phyloP scores from a whole-genome alignment of 2,113 vertebrate species.

The Phylloscopus trochilus region DNA sequence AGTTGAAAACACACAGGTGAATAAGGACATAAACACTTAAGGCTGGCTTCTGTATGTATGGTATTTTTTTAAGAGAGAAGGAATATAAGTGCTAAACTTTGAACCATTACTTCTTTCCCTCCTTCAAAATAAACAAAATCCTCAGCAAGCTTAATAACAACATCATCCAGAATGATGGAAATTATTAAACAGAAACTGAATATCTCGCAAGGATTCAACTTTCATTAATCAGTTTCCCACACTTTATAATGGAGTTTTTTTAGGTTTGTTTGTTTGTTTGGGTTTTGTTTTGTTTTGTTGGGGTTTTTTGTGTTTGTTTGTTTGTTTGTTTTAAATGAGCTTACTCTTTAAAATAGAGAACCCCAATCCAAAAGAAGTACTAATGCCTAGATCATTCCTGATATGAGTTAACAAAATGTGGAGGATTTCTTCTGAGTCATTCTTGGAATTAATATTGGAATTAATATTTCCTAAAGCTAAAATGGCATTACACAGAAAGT shows the following conservation, averaged over 20 bases:
- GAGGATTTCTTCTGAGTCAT: not conserved
- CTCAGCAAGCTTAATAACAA: not conserved
- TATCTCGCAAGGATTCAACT: not conserved
- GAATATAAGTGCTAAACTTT: not conserved
- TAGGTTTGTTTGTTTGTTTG: not conserved
- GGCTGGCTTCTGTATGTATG: not conserved
- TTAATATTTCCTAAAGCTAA: not conserved
- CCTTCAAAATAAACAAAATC: not conserved
- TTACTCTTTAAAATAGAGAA: not conserved
- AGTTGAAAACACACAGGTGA: not conserved
- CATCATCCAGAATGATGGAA: not conserved
- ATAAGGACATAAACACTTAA: not conserved
- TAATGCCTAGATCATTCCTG: not conserved
- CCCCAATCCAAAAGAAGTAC: not conserved
- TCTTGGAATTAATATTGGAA: not conserved
- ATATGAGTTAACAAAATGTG: not conserved
- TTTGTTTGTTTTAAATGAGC: not conserved
- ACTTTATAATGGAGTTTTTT: not conserved
- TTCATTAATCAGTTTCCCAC: not conserved
- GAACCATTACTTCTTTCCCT: not conserved
- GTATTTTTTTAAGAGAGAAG: not conserved
- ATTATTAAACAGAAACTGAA: not conserved
- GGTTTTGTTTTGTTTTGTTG: not conserved
- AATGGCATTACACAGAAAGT: not conserved
- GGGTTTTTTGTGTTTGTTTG: too few relatives aligned